Percentiles rank a stretch among this genome's conserved stretches.
phyloP scores from a whole-genome alignment of 1,140 invertebrate genomes.

The Neodiprion lecontei region DNA sequence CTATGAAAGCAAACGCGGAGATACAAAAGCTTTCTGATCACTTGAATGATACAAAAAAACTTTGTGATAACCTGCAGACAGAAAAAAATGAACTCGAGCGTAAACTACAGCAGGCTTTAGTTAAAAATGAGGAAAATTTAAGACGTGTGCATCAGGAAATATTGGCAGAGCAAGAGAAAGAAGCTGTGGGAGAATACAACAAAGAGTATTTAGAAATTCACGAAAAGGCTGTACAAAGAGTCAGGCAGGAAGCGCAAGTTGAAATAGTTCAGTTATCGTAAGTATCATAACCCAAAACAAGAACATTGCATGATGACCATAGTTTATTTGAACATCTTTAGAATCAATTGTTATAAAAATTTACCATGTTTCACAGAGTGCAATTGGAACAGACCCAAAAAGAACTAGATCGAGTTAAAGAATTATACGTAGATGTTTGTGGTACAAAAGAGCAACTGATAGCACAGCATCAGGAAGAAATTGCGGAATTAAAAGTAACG shows the following conservation, averaged over 20 bases:
- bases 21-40: slow-evolving; percentile 52
- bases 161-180: slow-evolving; percentile 43
- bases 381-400: slow-evolving; percentile 57
- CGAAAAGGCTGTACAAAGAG: slow-evolving; percentile 50
- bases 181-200: slow-evolving; percentile 44
- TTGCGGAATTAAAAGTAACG: slow-evolving; percentile 45
- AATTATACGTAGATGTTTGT: slow-evolving; percentile 57
- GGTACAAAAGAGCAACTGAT: slow-evolving; percentile 51
- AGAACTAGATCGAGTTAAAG: slow-evolving; percentile 53
- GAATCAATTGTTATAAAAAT: slow-evolving; percentile 14
- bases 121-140: slow-evolving; percentile 46
- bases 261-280: slow-evolving; percentile 54
- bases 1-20: slow-evolving; percentile 48
- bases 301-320: slow-evolving; percentile 2
- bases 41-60: slow-evolving; percentile 46
- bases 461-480: slow-evolving; percentile 50
- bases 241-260: slow-evolving; percentile 48
- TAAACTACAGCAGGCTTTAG: slow-evolving; percentile 47
- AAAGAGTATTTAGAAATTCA: slow-evolving; percentile 56
- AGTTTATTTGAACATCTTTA: slow-evolving; percentile 13
- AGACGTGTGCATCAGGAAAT: slow-evolving; percentile 45
- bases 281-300: slow-evolving; percentile 29
- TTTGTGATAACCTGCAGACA: slow-evolving; percentile 41
- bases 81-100: slow-evolving; percentile 47
- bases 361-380: slow-evolving; percentile 39